Conservation (phyloP, 2,797 vertebrate genomes). For the Eidolon dupreanum region DNA sequence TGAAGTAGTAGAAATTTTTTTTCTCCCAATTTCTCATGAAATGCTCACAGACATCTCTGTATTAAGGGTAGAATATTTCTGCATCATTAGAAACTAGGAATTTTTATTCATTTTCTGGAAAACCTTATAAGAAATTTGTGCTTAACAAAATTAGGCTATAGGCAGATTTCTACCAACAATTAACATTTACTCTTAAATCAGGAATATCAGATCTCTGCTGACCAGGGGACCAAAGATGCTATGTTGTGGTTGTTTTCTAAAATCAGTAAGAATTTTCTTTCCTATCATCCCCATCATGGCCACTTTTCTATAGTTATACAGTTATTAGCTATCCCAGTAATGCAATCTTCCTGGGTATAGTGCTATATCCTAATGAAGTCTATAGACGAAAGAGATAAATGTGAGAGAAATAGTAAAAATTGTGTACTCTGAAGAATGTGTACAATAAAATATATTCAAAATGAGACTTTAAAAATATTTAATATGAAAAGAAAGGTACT, state of each 20-base stretch:
- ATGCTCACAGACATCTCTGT: background rate
- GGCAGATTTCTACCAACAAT: background rate
- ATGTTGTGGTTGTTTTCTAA: background rate
- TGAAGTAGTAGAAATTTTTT: background rate
- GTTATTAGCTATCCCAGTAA: background rate
- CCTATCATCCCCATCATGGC: background rate
- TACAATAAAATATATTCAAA: background rate
- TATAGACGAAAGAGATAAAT: background rate
- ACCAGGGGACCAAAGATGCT: background rate
- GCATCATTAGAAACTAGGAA: background rate
- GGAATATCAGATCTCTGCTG: background rate
- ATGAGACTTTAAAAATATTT: background rate
- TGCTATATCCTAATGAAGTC: background rate
- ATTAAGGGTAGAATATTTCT: background rate
- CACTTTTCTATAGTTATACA: background rate
- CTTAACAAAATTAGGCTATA: background rate
- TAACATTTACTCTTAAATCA: background rate
- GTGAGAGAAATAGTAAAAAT: background rate
- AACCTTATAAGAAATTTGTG: background rate
- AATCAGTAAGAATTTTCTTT: background rate
- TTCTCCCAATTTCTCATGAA: background rate
- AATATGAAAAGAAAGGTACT: background rate
- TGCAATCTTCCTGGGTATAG: background rate
- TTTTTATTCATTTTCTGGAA: background rate
- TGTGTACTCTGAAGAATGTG: background rate